phyloP scores from a whole-genome alignment of 2,888 invertebrate species.

The Epinotia demarniana region DNA sequence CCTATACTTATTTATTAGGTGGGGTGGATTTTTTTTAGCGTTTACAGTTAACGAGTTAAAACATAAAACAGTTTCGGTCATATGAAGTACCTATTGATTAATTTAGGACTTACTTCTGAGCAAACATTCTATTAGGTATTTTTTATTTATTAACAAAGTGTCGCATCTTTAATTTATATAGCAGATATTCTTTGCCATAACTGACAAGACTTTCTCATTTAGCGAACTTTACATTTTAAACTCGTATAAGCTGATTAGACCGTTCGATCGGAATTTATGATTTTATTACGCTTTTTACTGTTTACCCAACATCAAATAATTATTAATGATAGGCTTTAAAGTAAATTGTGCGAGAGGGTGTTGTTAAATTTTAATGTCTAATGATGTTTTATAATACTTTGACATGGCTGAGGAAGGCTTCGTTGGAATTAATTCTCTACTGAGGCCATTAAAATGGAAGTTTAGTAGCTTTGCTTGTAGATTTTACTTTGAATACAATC shows the following conservation, averaged over 20 bases:
- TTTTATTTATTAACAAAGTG: too few relatives aligned
- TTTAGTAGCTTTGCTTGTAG: constrained; percentile 3
- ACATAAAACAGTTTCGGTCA: too few relatives aligned
- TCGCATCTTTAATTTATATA: too few relatives aligned
- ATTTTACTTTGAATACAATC: not conserved
- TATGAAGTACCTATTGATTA: too few relatives aligned
- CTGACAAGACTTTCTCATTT: constrained; percentile 47
- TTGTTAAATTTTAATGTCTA: constrained; percentile 43
- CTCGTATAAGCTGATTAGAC: constrained; percentile 62
- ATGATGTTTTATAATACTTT: constrained; percentile 45
- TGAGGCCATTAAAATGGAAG: constrained; percentile 17
- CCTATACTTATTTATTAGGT: too few relatives aligned
- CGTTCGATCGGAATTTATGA: constrained; percentile 61
- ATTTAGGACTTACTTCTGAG: too few relatives aligned
- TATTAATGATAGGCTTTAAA: constrained; percentile 45
- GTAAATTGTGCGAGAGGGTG: constrained; percentile 44
- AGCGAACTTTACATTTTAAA: constrained; percentile 55
- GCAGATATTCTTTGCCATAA: not conserved
- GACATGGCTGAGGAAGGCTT: constrained; percentile 38
- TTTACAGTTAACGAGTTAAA: too few relatives aligned
- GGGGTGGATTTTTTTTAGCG: too few relatives aligned
- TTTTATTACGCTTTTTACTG: constrained; percentile 62
- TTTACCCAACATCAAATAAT: constrained; percentile 53
- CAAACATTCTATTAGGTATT: too few relatives aligned
- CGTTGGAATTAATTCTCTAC: constrained; percentile 28